Evolutionary conservation across 2,888 invertebrate species (phyloP), one percentile per base, ranked within the genome.

Genomic region (Athrips mouffetella): DNA sequence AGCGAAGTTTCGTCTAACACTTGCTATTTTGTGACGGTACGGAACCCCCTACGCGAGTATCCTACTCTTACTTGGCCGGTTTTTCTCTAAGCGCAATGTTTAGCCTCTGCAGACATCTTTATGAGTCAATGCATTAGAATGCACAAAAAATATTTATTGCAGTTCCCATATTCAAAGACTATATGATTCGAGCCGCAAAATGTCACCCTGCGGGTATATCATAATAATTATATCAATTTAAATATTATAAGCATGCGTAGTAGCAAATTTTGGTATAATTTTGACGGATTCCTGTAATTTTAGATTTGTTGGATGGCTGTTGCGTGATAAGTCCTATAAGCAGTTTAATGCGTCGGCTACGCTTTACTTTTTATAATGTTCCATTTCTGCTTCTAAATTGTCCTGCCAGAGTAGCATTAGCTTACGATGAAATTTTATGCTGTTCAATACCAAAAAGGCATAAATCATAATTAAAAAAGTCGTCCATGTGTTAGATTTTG

Each of bases 181-280:
- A 40, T 23, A 11, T 13, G 15, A 13, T 40, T 23, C 15, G 25
- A 25, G 25, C 25, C 15, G 13, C 25, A 25, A 16, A 40, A 40
- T 25, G 15, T 40, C 11, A 45, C 52, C 51, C 46, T 51, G 6
- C 11, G 62, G 55, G 60, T 57, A 20, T 13, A 21, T 44, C 44
- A 44, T 44, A 62, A 63, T 44, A 62, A 63, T 44, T 31, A 44
- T 44, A 62, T 62, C 31, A 62, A 63, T 61, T 67, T 71, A 64
- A 75, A 78, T 80, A 78, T 75, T 80, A 79, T 75, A 63, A 62
- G 68, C 63, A 72, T 68, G 75, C 75, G 70, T 80, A 84, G 85
- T 84, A 85, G 84, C 83, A 57, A 66, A 62, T 65, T 76, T 72
- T 60, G 59, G 65, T 60, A 70, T 31, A 44, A 73, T 73, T 73